A percentile compares a stretch with the other conserved stretches of the same genome.
These are phyloP conservation scores for Arvicanthis niloticus DNA, from an alignment of 2,113 vertebrate species.

Conservation along the genomic window DNA sequence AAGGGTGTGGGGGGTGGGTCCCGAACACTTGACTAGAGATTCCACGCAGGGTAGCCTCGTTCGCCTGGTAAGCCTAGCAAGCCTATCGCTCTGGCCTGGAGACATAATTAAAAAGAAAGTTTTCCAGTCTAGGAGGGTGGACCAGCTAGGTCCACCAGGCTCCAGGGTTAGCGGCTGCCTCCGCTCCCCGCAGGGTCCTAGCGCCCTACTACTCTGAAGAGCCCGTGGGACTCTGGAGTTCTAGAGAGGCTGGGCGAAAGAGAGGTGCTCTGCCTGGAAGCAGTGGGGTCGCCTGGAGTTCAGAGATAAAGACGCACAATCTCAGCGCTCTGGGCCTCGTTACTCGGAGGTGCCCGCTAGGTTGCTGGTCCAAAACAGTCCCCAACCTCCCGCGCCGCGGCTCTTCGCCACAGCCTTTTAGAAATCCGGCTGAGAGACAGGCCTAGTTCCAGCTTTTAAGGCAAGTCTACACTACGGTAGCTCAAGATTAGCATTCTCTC, in stretches of 20 bases:
- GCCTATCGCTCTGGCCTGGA: neutral
- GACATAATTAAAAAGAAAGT: slow-evolving; percentile 60
- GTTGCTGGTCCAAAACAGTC: neutral
- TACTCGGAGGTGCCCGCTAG: neutral
- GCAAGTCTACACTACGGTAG: neutral
- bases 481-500: neutral
- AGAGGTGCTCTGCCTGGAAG: neutral
- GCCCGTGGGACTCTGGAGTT: neutral
- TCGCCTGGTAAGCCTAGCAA: neutral
- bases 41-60: neutral
- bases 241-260: neutral
- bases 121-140: slow-evolving; percentile 9
- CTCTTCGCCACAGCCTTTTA: neutral
- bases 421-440: neutral
- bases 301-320: neutral
- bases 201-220: neutral
- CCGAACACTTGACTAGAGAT: neutral
- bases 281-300: neutral
- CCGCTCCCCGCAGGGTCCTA: slow-evolving; percentile 74
- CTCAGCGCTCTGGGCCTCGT: neutral
- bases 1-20: no score
- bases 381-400: neutral
- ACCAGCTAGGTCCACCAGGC: neutral
- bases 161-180: neutral
- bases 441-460: neutral